Evolutionary conservation across 1,140 invertebrate genomes (phyloP).

Genomic region (Diplogasteroides magnus): DNA sequence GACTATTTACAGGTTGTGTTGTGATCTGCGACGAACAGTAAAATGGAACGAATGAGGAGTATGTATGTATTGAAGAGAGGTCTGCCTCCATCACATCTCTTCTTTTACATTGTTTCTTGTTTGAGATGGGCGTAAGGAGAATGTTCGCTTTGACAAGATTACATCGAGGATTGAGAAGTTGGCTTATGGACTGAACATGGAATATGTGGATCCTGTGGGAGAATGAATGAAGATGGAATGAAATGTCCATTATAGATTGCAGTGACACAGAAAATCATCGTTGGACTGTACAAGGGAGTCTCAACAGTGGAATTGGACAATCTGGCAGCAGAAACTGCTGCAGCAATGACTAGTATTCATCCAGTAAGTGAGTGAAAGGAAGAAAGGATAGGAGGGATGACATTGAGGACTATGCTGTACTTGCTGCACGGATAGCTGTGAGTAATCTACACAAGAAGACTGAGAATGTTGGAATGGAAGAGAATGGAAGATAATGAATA

Average conservation of each 20-base stretch:
- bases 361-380: too few species aligned
- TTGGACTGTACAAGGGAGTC: conserved; percentile 86
- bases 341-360: conserved; percentile 89
- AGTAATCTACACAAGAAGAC: conserved; percentile 93
- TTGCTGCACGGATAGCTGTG: conserved; percentile 89
- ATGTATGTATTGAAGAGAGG: too few species aligned
- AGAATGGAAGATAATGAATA: too few species aligned
- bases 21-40: too few species aligned
- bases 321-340: conserved; percentile 89
- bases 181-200: not conserved
- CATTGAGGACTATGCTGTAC: conserved; percentile 92
- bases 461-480: conserved; percentile 24
- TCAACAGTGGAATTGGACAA: conserved; percentile 94
- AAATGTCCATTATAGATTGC: conserved; percentile 13
- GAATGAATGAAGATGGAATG: not conserved
- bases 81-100: too few species aligned
- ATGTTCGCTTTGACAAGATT: not conserved
- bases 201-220: not conserved
- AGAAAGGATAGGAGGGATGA: too few species aligned
- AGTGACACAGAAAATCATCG: conserved; percentile 69
- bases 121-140: not conserved
- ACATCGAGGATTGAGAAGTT: not conserved
- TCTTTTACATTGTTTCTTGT: not conserved
- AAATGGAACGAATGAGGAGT: too few species aligned
- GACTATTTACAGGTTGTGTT: too few species aligned